phyloP scores from a whole-genome alignment of 1,140 invertebrate genomes.

The Heliothis virescens region DNA sequence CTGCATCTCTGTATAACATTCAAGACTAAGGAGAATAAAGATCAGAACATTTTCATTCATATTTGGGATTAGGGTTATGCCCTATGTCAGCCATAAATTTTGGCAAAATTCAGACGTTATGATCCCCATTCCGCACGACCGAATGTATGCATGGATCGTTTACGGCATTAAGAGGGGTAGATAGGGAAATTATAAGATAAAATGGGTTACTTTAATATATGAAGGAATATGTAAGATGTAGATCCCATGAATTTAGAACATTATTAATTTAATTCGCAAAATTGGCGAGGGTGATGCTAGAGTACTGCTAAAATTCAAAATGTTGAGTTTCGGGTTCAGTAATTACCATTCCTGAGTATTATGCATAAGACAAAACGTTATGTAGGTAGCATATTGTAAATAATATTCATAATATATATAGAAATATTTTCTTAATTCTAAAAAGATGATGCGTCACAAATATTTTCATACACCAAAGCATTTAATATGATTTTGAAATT shows the following conservation, averaged over 20 bases:
- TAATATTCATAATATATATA: too few species aligned
- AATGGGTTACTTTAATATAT: slow-evolving; percentile 18
- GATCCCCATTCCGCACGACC: slow-evolving; percentile 41
- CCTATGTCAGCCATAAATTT: slow-evolving; percentile 38
- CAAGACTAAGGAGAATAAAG: slow-evolving; percentile 21
- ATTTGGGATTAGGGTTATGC: slow-evolving; percentile 32
- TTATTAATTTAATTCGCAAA: neutral
- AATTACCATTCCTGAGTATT: too few species aligned
- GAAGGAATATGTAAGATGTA: neutral
- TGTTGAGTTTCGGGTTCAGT: too few species aligned
- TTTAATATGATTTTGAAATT: neutral
- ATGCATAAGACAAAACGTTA: too few species aligned
- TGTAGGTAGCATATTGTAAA: too few species aligned
- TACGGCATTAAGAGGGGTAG: slow-evolving; percentile 27
- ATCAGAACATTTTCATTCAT: slow-evolving; percentile 24
- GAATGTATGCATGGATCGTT: slow-evolving; percentile 32
- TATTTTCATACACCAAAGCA: neutral
- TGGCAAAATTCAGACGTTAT: slow-evolving; percentile 40
- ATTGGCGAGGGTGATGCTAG: too few species aligned
- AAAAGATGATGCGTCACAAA: neutral
- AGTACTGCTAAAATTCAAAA: too few species aligned
- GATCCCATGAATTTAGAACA: neutral
- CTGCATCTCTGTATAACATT: neutral
- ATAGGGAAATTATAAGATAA: slow-evolving; percentile 39
- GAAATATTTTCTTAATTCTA: too few species aligned